Conservation (phyloP, 2,888 invertebrate species). For the Hemithea aestivaria region DNA sequence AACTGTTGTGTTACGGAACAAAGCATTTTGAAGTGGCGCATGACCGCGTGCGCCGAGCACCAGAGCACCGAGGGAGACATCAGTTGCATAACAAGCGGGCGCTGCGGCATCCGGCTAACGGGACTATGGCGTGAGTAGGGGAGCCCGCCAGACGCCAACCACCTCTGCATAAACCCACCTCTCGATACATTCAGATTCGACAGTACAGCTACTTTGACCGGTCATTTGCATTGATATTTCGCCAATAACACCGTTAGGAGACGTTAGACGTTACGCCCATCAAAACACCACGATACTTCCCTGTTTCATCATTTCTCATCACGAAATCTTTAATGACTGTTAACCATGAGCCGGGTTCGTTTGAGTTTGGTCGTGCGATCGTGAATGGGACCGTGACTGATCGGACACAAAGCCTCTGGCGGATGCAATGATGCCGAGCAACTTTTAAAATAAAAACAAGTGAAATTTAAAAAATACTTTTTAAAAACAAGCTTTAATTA, state of each 20-base stretch:
- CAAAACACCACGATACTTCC: slow-evolving; percentile 45
- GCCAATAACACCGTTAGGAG: slow-evolving; percentile 35
- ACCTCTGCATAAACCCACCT: slow-evolving; percentile 40
- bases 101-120: slow-evolving; percentile 68
- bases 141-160: slow-evolving; percentile 30
- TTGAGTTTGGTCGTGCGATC: slow-evolving; percentile 47
- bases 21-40: slow-evolving; percentile 29
- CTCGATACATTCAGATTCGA: slow-evolving; percentile 34
- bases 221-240: slow-evolving; percentile 46
- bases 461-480: too few relatives aligned
- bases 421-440: slow-evolving; percentile 40
- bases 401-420: slow-evolving; percentile 53
- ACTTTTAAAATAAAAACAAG: slow-evolving; percentile 40
- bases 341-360: slow-evolving; percentile 33
- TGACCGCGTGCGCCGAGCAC: slow-evolving; percentile 29
- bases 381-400: slow-evolving; percentile 61
- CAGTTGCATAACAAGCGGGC: slow-evolving; percentile 70
- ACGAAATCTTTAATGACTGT: slow-evolving; percentile 44
- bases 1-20: slow-evolving; percentile 33
- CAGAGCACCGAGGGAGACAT: slow-evolving; percentile 49
- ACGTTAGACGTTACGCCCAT: slow-evolving; percentile 26
- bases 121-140: slow-evolving; percentile 48
- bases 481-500: too few relatives aligned
- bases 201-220: slow-evolving; percentile 42
- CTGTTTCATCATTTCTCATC: slow-evolving; percentile 54